Conservation (phyloP, 2,888 invertebrate species). For the Tiphia femorata region DNA sequence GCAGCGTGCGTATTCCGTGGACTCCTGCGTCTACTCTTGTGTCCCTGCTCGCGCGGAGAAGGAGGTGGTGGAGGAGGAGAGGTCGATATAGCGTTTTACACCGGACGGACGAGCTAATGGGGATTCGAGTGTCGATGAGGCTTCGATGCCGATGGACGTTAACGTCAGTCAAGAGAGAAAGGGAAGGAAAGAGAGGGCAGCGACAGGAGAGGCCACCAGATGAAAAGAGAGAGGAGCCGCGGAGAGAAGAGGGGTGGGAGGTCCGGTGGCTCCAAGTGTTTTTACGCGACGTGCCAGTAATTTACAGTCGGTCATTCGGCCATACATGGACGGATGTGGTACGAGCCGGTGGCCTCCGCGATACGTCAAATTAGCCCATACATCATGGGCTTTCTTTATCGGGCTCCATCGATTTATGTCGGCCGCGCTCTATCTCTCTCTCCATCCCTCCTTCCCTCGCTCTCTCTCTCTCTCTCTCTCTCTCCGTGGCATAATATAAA, state of each 20-base stretch:
- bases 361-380: conserved; percentile 68
- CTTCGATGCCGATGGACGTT: conserved; percentile 57
- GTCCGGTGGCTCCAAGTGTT: conserved; percentile 48
- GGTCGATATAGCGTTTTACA: conserved; percentile 37
- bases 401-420: conserved; percentile 65
- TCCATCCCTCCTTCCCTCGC: too few relatives aligned
- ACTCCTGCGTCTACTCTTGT: too few relatives aligned
- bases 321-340: conserved; percentile 63
- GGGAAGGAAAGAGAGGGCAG: too few relatives aligned
- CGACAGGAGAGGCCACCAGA: neutral
- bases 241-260: too few relatives aligned
- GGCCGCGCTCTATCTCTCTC: too few relatives aligned
- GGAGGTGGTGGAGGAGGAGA: conserved; percentile 15
- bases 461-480: too few relatives aligned
- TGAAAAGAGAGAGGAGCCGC: too few relatives aligned
- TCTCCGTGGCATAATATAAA: conserved; percentile 67
- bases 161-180: conserved; percentile 45
- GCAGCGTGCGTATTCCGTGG: too few relatives aligned
- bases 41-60: neutral
- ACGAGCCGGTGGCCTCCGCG: conserved; percentile 60
- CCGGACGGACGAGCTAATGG: conserved; percentile 37
- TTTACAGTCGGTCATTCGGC: conserved; percentile 67
- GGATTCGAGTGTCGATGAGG: conserved; percentile 60
- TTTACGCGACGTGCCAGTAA: conserved; percentile 65
- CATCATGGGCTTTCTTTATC: conserved; percentile 66